Evolutionary conservation across 1,140 invertebrate species (phyloP).

Genomic region (Eubasilissa regina): DNA sequence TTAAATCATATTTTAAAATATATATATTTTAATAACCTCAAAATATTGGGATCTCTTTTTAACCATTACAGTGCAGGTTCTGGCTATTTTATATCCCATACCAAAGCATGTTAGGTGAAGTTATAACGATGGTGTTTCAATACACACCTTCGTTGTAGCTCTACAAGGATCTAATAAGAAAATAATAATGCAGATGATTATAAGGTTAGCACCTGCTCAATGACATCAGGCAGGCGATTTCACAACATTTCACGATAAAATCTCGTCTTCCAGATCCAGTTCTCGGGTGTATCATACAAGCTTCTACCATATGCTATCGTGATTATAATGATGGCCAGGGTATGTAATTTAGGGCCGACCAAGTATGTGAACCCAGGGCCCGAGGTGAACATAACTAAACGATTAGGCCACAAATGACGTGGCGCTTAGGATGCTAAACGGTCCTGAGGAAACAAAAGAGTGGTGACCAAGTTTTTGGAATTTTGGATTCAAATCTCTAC

Average conservation of each 20-base stretch:
- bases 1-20: no score
- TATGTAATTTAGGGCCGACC: conserved; percentile 49
- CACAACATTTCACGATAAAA: background rate
- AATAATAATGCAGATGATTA: no score
- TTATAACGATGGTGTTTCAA: no score
- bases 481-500: background rate
- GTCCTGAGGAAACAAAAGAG: background rate
- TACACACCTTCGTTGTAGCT: no score
- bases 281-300: background rate
- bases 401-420: conserved; percentile 56
- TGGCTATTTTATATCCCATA: no score
- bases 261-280: background rate
- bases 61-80: no score
- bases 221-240: background rate
- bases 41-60: no score
- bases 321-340: conserved; percentile 16
- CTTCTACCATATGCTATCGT: conserved; percentile 20
- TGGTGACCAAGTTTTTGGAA: conserved; percentile 39
- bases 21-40: no score
- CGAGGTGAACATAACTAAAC: conserved; percentile 40
- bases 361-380: conserved; percentile 48
- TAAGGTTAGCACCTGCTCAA: no score
- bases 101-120: no score
- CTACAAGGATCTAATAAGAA: no score
- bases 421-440: conserved; percentile 52